Conservation (phyloP, 2,888 invertebrate genomes). For the Mystacides longicornis region DNA sequence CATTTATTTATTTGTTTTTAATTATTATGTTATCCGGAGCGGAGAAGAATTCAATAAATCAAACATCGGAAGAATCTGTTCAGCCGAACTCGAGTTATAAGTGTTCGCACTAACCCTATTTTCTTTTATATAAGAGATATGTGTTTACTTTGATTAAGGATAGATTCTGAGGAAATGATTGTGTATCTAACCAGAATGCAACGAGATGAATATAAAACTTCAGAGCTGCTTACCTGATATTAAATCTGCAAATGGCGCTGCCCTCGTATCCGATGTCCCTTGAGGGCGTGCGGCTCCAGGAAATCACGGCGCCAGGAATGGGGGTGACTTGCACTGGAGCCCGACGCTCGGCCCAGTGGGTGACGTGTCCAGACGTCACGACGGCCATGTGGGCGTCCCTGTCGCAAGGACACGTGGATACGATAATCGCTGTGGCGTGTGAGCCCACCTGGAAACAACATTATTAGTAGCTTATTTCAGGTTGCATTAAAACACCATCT, state of each 20-base stretch:
- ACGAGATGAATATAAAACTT: no score
- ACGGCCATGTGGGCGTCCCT: conserved; percentile 56
- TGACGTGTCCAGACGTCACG: conserved; percentile 57
- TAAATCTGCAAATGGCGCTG: conserved; percentile 46
- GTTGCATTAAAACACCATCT: background rate
- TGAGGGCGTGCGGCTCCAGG: conserved; percentile 18
- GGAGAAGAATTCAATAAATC: no score
- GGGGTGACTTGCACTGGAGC: conserved; percentile 28
- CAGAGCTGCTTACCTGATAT: conserved; percentile 40
- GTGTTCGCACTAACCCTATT: no score
- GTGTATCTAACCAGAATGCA: no score
- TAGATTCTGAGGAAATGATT: no score
- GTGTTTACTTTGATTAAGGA: no score
- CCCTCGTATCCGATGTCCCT: conserved; percentile 34
- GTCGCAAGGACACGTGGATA: conserved; percentile 60
- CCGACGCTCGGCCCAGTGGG: conserved; percentile 56
- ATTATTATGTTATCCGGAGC: no score
- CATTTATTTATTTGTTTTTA: no score
- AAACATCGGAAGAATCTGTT: no score
- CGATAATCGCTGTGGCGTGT: conserved; percentile 53
- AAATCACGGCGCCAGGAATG: conserved; percentile 22
- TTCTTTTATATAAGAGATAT: no score
- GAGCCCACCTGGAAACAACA: conserved; percentile 48
- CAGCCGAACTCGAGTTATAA: no score
- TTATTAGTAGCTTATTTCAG: background rate